Conservation (phyloP, 2,797 vertebrate species). For the Typhlichthys eigenmanni region DNA sequence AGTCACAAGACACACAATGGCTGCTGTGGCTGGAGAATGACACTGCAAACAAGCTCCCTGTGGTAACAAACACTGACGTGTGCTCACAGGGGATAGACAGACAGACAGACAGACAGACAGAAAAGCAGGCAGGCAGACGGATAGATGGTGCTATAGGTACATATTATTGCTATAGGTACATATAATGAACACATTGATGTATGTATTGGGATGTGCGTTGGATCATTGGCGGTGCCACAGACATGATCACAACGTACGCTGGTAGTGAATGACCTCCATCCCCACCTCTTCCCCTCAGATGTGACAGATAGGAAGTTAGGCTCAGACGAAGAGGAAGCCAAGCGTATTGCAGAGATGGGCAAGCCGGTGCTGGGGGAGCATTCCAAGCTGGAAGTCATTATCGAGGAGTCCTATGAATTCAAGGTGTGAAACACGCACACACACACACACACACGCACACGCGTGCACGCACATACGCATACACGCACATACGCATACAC, state of each 20-base stretch:
- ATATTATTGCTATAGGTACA: no score
- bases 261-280: not conserved
- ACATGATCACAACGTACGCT: not conserved
- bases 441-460: no score
- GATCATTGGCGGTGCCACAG: not conserved
- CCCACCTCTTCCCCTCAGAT: slow-evolving; percentile 73
- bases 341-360: slow-evolving; percentile 97
- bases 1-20: slow-evolving; percentile 42
- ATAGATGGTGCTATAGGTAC: not conserved
- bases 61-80: slow-evolving; percentile 9
- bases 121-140: not conserved
- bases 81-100: not conserved
- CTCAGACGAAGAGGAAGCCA: slow-evolving; percentile 92
- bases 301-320: slow-evolving; percentile 89
- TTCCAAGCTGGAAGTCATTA: slow-evolving; percentile 94
- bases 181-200: no score
- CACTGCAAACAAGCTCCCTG: not conserved
- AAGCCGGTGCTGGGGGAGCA: slow-evolving; percentile 92
- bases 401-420: slow-evolving; percentile 98
- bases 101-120: not conserved
- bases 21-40: slow-evolving; percentile 28
- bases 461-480: not conserved
- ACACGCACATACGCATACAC: not conserved
- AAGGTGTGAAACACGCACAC: slow-evolving; percentile 78
- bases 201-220: not conserved